phyloP scores from a whole-genome alignment of 2,113 vertebrate genomes.

The Pseudonaja textilis region DNA sequence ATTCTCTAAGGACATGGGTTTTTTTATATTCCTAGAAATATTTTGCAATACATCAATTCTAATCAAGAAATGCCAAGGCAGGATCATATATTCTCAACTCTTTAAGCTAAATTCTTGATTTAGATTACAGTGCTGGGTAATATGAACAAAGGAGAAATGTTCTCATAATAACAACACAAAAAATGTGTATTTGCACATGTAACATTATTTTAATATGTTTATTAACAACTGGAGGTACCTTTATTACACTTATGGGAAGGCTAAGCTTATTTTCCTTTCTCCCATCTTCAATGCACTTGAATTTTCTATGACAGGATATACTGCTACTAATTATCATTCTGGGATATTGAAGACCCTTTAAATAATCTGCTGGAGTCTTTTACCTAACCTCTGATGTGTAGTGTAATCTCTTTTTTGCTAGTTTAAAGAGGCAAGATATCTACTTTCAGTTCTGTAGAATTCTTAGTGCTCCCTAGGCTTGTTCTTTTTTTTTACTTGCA shows the following conservation, averaged over 20 bases:
- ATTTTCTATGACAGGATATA: slow-evolving; percentile 42
- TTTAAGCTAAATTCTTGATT: not conserved
- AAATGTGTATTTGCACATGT: not conserved
- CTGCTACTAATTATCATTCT: not conserved
- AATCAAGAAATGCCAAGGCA: not conserved
- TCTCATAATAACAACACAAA: not conserved
- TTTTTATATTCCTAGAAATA: too few relatives aligned
- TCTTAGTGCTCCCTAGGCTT: not conserved
- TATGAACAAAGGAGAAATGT: not conserved
- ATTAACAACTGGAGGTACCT: slow-evolving; percentile 4
- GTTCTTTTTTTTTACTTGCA: not conserved
- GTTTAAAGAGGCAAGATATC: not conserved
- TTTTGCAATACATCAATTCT: not conserved
- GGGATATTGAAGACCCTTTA: slow-evolving; percentile 15
- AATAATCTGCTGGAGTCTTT: not conserved
- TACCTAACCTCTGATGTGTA: not conserved
- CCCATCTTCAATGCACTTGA: slow-evolving; percentile 6
- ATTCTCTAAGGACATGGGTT: not conserved
- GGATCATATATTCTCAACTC: not conserved
- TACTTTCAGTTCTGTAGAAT: not conserved
- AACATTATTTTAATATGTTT: not conserved
- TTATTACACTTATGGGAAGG: slow-evolving; percentile 30
- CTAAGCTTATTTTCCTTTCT: slow-evolving; percentile 45
- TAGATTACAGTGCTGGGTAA: not conserved
- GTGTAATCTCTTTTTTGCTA: not conserved